Evolutionary conservation across 2,113 vertebrate genomes (phyloP).

Genomic region (Prunella himalayana): DNA sequence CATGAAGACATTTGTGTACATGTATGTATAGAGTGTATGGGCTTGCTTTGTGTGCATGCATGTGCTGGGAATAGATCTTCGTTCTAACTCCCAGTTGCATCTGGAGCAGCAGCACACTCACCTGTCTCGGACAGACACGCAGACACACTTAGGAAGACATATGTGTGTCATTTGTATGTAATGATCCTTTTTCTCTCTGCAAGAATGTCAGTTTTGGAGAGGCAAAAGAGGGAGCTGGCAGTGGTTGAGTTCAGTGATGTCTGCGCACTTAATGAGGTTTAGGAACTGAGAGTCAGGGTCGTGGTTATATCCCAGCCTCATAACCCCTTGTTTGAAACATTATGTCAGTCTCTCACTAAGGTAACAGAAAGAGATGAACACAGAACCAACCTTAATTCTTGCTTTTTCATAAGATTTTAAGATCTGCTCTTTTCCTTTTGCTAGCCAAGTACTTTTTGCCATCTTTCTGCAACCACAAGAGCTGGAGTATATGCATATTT

Average conservation of each 20-base stretch:
- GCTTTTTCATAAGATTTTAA: background rate
- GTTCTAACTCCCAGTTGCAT: background rate
- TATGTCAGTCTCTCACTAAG: background rate
- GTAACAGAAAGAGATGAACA: background rate
- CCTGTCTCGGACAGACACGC: background rate
- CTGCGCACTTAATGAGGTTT: background rate
- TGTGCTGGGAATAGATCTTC: background rate
- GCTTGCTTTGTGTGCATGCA: background rate
- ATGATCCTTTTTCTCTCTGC: background rate
- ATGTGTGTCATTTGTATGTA: background rate
- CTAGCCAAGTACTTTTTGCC: background rate
- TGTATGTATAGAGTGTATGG: background rate
- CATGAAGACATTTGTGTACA: background rate
- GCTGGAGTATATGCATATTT: conserved; percentile 21
- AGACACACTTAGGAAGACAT: no score
- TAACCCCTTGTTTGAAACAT: background rate
- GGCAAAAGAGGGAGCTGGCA: background rate
- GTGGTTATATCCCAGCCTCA: background rate
- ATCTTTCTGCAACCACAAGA: background rate
- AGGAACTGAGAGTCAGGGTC: background rate
- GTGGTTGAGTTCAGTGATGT: background rate
- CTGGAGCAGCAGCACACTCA: background rate
- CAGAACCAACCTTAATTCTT: background rate
- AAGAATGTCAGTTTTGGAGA: background rate
- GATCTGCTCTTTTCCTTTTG: background rate